phyloP scores from a whole-genome alignment of 2,888 invertebrate genomes.

The Cephus runcator region DNA sequence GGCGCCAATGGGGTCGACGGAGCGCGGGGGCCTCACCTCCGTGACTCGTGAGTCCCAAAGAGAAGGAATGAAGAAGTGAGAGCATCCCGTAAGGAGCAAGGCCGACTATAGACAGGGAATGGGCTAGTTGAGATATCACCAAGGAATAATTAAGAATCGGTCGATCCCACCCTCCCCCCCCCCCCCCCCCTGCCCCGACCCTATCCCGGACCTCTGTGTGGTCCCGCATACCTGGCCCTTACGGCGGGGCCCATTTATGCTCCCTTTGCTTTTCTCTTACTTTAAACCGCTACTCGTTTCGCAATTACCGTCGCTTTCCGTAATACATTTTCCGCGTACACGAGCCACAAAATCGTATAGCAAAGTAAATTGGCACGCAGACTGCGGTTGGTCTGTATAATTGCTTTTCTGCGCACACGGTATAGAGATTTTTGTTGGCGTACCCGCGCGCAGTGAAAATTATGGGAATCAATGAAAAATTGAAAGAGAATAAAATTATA shows the following conservation, averaged over 20 bases:
- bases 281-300: not conserved
- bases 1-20: not conserved
- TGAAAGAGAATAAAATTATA: not conserved
- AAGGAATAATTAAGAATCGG: conserved; percentile 15
- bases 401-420: not conserved
- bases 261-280: not conserved
- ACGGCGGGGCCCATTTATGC: not conserved
- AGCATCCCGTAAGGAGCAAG: not conserved
- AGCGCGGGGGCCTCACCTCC: not conserved
- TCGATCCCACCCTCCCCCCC: not conserved
- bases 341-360: not conserved
- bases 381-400: not conserved
- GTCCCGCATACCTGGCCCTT: conserved; percentile 1
- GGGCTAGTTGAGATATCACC: conserved; percentile 29
- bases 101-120: not conserved
- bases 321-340: not conserved
- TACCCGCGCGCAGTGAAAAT: not conserved
- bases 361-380: not conserved
- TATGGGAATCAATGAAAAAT: not conserved
- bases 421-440: not conserved
- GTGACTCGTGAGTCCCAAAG: not conserved
- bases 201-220: not conserved
- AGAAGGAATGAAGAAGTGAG: not conserved
- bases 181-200: not conserved
- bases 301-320: not conserved